These are phyloP conservation scores for Sciurus carolinensis DNA, from an alignment of 2,797 vertebrate species.

Conservation along the genomic window DNA sequence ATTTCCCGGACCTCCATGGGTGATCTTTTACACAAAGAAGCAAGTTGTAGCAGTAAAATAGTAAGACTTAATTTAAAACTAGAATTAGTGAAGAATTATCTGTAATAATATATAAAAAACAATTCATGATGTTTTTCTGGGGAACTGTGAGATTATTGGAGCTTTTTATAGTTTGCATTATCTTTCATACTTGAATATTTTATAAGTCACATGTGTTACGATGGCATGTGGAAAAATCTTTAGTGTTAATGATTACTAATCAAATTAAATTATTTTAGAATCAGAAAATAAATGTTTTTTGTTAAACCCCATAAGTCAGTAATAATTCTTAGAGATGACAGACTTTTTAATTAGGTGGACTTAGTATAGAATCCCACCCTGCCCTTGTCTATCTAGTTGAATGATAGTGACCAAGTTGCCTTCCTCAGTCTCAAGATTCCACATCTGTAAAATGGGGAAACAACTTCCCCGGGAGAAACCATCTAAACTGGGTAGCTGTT, in stretches of 20 bases:
- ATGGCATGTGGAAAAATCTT: background rate
- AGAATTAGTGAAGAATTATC: background rate
- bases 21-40: background rate
- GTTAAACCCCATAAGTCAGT: background rate
- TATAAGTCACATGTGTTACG: background rate
- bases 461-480: background rate
- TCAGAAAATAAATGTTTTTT: background rate
- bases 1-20: background rate
- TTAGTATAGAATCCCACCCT: background rate
- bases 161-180: slow-evolving; percentile 12
- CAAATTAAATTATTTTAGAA: background rate
- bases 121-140: background rate
- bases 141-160: background rate
- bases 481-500: no score
- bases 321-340: background rate
- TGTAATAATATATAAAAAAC: background rate
- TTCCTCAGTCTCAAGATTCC: background rate
- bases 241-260: background rate
- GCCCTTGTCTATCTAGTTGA: background rate
- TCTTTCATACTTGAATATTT: slow-evolving; percentile 41
- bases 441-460: background rate
- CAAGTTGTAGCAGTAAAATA: background rate
- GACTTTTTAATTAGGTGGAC: background rate
- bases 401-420: background rate
- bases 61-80: slow-evolving; percentile 12